These are phyloP conservation scores for Geothlypis trichas DNA, from an alignment of 2,113 vertebrate species.

Conservation along the genomic window DNA sequence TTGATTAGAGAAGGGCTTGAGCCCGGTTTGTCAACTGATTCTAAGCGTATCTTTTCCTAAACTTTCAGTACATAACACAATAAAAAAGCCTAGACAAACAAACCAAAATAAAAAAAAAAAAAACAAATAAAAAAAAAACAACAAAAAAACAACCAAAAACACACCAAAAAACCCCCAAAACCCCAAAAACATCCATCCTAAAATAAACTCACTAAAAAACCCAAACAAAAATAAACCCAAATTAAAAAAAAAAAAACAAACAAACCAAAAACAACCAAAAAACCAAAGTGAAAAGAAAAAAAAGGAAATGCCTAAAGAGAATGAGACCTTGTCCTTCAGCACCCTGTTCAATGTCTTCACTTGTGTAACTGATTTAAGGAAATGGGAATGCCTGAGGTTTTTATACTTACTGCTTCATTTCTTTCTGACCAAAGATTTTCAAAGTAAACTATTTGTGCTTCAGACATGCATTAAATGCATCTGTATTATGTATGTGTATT, in stretches of 20 bases:
- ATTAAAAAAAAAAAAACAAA: not conserved
- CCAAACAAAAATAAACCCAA: not conserved
- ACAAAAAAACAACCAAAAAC: no score
- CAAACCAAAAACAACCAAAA: not conserved
- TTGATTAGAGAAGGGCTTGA: not conserved
- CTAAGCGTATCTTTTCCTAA: not conserved
- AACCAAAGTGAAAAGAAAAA: no score
- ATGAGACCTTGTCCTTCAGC: not conserved
- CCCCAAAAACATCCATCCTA: no score
- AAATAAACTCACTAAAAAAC: not conserved
- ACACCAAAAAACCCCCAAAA: not conserved
- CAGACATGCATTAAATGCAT: not conserved
- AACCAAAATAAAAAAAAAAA: not conserved
- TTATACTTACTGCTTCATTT: not conserved
- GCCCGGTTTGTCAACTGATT: not conserved
- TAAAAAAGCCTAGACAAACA: not conserved
- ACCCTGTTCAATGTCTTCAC: not conserved
- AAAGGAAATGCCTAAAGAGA: accelerated
- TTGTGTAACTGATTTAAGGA: accelerated
- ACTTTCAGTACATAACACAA: not conserved
- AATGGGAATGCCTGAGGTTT: not conserved
- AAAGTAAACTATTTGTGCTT: not conserved
- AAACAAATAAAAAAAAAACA: no score
- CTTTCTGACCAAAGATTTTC: not conserved
- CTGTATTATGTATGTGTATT: not conserved